Base-by-base conservation (phyloP, 2,888 invertebrate species). In the Eristalis intricaria region DNA sequence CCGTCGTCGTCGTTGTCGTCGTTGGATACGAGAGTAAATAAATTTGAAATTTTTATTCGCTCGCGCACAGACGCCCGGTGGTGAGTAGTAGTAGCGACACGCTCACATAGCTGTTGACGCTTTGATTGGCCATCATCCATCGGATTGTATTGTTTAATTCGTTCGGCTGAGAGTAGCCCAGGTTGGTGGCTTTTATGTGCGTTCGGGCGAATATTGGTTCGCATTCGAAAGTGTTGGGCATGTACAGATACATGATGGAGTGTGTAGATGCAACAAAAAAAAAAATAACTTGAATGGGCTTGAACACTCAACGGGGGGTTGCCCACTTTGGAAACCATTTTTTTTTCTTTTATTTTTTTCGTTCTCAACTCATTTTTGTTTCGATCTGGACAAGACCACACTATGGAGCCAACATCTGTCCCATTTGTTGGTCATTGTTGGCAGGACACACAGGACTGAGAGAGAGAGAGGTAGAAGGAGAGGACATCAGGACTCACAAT, bases 11-110 rank as follows among this genome's bases (percentile, higher is more conserved):
- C 13, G 38, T 38, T 13, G 50, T 50, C n/a, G 50, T n/a, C 19
- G 84, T 75, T 71, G 84, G 71, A 84, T 75, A 87, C 87, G 84
- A 87, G 84, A 87, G 87, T 87, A 87, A 84, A 87, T 87, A 84
- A 87, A 83, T 83, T 84, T 87, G 79, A 69, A 84, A 87, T 87
- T 87, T 87, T 87, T 87, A 87, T 87, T 87, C 87, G 87, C 84
- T 87, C 79, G 87, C 87, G 87, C 79, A 84, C 84, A 84, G 73
- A 69, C 87, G 71, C 64, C 61, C 40, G 22, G 61, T 60, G 60
- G 74, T 87, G 79, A 79, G 60, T 79, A 71, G 60, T 79, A 66
- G 65, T 66, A 87, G 73, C 84, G 58, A 73, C 84, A 87, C 87
- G 63, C 87, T 87, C 84, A 87, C 87, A 87, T 87, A 87, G 84